Conservation (phyloP, 1,140 invertebrate species). For the Eciton burchellii region DNA sequence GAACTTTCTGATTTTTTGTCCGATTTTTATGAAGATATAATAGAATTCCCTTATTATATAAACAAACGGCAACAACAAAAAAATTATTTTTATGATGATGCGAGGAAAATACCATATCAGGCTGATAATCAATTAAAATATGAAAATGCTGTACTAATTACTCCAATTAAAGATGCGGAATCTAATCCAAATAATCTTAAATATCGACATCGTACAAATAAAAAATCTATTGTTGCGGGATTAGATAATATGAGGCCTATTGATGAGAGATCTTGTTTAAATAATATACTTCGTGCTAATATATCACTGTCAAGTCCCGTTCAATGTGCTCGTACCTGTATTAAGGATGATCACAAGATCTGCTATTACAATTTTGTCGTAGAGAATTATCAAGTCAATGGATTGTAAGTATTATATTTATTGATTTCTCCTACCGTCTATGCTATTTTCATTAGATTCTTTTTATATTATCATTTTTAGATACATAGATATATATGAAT, state of each 20-base stretch:
- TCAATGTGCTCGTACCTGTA: constrained; percentile 13
- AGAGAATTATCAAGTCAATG: not conserved
- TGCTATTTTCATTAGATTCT: no score
- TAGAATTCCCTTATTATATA: not conserved
- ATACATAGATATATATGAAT: no score
- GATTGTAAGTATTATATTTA: constrained; percentile 16
- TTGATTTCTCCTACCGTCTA: no score
- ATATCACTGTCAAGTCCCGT: not conserved
- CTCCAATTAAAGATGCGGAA: not conserved
- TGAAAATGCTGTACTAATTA: not conserved
- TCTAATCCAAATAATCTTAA: no score
- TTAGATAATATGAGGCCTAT: constrained; percentile 14
- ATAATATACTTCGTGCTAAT: not conserved
- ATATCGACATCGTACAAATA: no score
- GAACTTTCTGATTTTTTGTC: no score
- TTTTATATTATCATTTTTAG: no score
- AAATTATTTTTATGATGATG: not conserved
- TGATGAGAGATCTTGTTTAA: constrained; percentile 11
- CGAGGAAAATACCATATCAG: not conserved
- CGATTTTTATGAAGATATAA: not conserved
- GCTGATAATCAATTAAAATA: not conserved
- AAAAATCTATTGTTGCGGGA: constrained; percentile 7
- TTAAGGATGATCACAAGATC: not conserved
- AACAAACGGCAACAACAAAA: not conserved
- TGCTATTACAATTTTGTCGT: constrained; percentile 10